Conservation (phyloP, 2,888 invertebrate genomes). For the Bibio marci region DNA sequence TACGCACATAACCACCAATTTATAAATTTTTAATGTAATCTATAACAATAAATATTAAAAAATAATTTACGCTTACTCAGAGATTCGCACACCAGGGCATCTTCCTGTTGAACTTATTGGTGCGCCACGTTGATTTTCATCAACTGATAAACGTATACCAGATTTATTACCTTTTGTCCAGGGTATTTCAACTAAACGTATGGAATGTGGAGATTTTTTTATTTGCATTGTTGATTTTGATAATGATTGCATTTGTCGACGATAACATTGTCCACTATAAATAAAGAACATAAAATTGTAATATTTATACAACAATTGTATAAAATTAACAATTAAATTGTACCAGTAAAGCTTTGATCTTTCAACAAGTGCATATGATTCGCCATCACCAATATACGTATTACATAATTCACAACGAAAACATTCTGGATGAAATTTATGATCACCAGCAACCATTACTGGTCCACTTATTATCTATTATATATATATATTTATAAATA, state of each 20-base stretch:
- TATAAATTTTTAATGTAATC: not conserved
- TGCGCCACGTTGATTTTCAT: constrained; percentile 16
- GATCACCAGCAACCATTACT: constrained; percentile 83
- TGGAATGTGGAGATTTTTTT: constrained; percentile 55
- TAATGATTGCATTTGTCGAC: constrained; percentile 37
- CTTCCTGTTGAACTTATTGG: constrained; percentile 26
- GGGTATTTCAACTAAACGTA: constrained; percentile 68
- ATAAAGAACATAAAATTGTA: constrained; percentile 4
- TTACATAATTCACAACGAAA: constrained; percentile 73
- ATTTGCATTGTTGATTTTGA: not conserved
- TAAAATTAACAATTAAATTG: constrained; percentile 12
- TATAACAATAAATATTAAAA: not conserved
- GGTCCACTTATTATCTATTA: not conserved
- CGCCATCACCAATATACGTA: constrained; percentile 77
- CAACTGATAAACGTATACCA: constrained; percentile 39
- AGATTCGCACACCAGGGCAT: constrained; percentile 48
- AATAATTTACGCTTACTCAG: constrained; percentile 36
- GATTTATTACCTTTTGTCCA: constrained; percentile 35
- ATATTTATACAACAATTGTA: constrained; percentile 5
- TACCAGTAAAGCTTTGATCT: constrained; percentile 77
- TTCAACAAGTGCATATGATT: constrained; percentile 83
- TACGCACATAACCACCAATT: not conserved
- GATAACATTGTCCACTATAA: constrained; percentile 59
- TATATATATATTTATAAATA: too few species aligned
- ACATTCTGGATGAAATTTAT: constrained; percentile 92